Evolutionary conservation across 2,797 vertebrate genomes (phyloP), one percentile per base, ranked within the genome.

Genomic region (Crocodylus rhombifer): DNA sequence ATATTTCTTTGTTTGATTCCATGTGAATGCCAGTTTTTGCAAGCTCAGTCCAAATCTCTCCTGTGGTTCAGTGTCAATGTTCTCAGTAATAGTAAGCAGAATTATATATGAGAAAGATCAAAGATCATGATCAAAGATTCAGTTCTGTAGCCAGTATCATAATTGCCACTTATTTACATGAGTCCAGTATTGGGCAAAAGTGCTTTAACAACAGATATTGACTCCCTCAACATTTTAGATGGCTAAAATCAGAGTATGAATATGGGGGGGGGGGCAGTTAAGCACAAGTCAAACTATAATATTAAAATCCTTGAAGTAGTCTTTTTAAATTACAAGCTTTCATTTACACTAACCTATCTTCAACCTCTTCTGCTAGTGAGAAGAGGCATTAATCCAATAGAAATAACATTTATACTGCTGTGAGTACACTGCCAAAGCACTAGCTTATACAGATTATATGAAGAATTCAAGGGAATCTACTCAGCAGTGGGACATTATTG

Each of bases 401-500:
- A n/a, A 71, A 42, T 42, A 71, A 42, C 5, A 13, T 71, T 42
- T 42, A 42, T 42, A 8, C 25, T 42, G 36, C 23, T 36, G 23
- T 42, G 30, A 33, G 23, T 36, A 71, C 21, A 42, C 21, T 14
- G 30, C 30, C 36, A 36, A 7, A 71, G 33, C 33, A 71, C 18
- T 71, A 42, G 67, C 33, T 14, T 13, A 15, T 71, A 42, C 5
- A 14, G 12, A 23, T 12, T 23, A 21, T 8, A 71, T 36, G 18
- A 42, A 42, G 67, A 42, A 71, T 89, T 95, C 87, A 65, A 42
- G 90, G 76, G n/a, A n/a, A 85, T 3, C 76, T 89, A 84, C 80
- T 80, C 88, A 87, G 88, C 26, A 86, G 36, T 77, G 84, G 92
- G 76, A 87, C 76, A 91, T 42, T 20, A 1, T 11, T 89, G 91